Conservation (phyloP, 1,140 invertebrate genomes). For the Aphidius ervi region DNA sequence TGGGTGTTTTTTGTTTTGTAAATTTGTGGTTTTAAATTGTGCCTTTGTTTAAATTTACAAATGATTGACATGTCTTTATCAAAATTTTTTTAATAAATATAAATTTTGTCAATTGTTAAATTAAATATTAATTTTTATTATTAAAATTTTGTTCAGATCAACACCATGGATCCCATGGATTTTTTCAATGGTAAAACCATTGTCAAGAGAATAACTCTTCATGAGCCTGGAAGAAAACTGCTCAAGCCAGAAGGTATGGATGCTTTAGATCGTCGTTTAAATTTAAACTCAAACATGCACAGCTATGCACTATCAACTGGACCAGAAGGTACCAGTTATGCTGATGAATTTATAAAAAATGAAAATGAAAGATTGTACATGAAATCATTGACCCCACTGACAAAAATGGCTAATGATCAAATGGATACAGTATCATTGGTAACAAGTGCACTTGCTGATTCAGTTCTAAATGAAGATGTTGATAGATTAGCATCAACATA, state of each 20-base stretch:
- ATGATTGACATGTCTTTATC: no score
- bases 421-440: slow-evolving; percentile 39
- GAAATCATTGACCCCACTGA: slow-evolving; percentile 22
- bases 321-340: slow-evolving; percentile 32
- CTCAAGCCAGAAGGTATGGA: not conserved
- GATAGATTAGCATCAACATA: slow-evolving; percentile 40
- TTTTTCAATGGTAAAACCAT: slow-evolving; percentile 14
- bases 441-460: slow-evolving; percentile 26
- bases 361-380: slow-evolving; percentile 33
- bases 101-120: no score
- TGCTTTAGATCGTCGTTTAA: not conserved
- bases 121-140: no score
- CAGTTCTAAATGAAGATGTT: slow-evolving; percentile 26
- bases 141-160: no score
- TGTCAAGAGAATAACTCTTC: not conserved
- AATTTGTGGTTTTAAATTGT: no score
- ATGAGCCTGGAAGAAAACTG: not conserved
- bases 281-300: not conserved
- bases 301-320: not conserved
- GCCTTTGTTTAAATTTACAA: no score
- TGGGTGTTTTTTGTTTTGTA: no score
- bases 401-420: not conserved
- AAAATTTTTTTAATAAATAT: no score
- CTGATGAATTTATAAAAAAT: slow-evolving; percentile 34
- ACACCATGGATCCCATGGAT: slow-evolving; percentile 15